phyloP scores from a whole-genome alignment of 92 coral and sea anemone genomes.

The Micromussa lordhowensis region DNA sequence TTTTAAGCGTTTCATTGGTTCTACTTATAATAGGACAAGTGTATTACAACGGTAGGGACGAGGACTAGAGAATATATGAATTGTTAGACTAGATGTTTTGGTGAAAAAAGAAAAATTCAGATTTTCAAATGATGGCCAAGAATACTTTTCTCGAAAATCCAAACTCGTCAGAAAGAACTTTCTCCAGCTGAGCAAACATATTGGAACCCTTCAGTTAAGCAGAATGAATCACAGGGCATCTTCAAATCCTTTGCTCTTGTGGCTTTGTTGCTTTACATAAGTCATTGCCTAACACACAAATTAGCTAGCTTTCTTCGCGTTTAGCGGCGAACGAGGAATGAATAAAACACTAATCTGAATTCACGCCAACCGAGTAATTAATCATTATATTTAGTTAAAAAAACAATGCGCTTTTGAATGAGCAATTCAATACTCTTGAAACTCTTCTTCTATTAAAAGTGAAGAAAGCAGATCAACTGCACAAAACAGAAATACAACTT shows the following conservation, averaged over 20 bases:
- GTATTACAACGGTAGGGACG: not conserved
- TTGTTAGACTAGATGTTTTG: not conserved
- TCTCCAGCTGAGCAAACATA: not conserved
- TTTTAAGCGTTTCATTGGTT: not conserved
- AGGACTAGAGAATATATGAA: not conserved
- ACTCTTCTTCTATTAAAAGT: too few relatives aligned
- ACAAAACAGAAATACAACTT: not conserved
- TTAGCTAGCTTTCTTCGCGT: too few relatives aligned
- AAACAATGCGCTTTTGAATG: not conserved
- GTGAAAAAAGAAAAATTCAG: not conserved
- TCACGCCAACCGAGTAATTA: not conserved
- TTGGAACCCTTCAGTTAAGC: not conserved
- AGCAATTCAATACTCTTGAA: too few relatives aligned
- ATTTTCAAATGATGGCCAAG: not conserved
- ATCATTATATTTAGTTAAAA: too few relatives aligned
- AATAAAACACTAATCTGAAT: too few relatives aligned
- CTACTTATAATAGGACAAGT: not conserved
- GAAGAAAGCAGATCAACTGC: not conserved
- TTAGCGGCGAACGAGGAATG: too few relatives aligned
- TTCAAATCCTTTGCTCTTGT: not conserved
- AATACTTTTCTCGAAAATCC: not conserved
- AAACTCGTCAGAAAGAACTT: not conserved
- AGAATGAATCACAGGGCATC: not conserved
- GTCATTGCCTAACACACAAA: not conserved
- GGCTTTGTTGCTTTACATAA: not conserved